Percentiles rank a stretch among this genome's conserved stretches.
Conservation (phyloP, 2,888 invertebrate species). For the Orchesella flavescens region DNA sequence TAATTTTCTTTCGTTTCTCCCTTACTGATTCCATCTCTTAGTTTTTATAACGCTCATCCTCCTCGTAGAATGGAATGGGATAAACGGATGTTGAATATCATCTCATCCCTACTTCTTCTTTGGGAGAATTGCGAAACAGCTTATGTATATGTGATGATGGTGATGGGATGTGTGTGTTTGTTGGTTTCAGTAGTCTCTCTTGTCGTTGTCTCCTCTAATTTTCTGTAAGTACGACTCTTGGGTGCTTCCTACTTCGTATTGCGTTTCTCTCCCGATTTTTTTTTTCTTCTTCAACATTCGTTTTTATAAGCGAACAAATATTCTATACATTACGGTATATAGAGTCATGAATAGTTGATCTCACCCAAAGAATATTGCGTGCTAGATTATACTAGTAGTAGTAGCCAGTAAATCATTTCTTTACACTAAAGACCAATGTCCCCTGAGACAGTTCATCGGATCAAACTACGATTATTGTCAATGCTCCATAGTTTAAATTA, state of each 20-base stretch:
- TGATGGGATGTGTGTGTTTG: conserved; percentile 15
- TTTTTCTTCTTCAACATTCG: too few species aligned
- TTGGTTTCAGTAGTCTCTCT: conserved; percentile 18
- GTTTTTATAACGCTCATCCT: conserved; percentile 41
- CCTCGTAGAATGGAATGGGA: conserved; percentile 22
- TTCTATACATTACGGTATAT: conserved; percentile 4
- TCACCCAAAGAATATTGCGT: background rate
- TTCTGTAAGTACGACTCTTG: conserved; percentile 42
- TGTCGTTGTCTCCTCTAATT: conserved; percentile 56
- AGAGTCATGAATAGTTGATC: background rate
- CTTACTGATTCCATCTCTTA: conserved; percentile 53
- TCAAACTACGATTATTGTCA: conserved; percentile 32
- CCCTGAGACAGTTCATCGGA: conserved; percentile 29
- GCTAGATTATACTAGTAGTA: background rate
- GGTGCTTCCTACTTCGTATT: conserved; percentile 39
- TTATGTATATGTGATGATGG: background rate
- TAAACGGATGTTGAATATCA: conserved; percentile 46
- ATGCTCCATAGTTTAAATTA: background rate
- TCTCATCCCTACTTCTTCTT: conserved; percentile 19
- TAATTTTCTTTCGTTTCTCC: conserved; percentile 45
- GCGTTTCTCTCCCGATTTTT: background rate
- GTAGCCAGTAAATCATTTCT: conserved; percentile 1
- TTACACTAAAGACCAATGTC: conserved; percentile 39
- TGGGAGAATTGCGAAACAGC: conserved; percentile 1
- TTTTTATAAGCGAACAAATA: conserved; percentile 2